Base-by-base conservation (phyloP, 2,797 vertebrate genomes). In the Australoheros facetus region DNA sequence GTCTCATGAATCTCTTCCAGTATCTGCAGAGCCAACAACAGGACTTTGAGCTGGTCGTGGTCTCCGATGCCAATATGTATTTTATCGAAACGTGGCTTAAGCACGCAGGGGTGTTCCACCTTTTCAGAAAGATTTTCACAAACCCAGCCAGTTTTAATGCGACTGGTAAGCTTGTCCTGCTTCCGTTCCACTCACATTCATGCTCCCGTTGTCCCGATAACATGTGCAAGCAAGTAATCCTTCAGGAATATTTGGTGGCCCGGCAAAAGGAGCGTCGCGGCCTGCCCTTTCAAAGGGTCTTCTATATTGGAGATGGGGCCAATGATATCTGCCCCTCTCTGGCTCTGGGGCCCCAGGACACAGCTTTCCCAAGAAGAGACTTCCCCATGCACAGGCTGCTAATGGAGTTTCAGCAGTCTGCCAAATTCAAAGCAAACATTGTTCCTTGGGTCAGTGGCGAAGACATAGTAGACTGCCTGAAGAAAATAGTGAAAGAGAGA, bases 191-290 rank as follows among this genome's bases (percentile, higher is more conserved):
- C 94, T 90, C 97, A 16, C 98, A 99, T 92, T 89, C 83, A 16
- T 99, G 98, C 90, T 59, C 91, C 7, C 83, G 89, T 21, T 99
- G 98, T 89, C 98, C 98, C 0, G 90, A 96, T 81, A 99, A 99
- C 93, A 98, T 99, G 98, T 99, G 98, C 94, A 99, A 99, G 87
- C 96, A 97, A 90, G 95, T 95, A 32, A 96, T 97, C 85, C 93
- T 99, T 0, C 88, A 89, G 0, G 97, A 98, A 11, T 98, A 98
- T 92, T 88, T 98, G 88, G 90, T 88, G 0, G 83, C 88, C 72
- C 89, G 97, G 23, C 93, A 96, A 14, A 94, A 91, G 73, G 96
- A 98, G 78, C 92, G 87, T 0, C 96, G 95, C 1, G 92, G 92
- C n/a, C 9, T 34, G 4, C 90, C 96, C 37, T 99, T 98, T 72